Percentiles rank a stretch among this genome's conserved stretches.
phyloP scores from a whole-genome alignment of 2,113 vertebrate genomes.

The Calonectris borealis region DNA sequence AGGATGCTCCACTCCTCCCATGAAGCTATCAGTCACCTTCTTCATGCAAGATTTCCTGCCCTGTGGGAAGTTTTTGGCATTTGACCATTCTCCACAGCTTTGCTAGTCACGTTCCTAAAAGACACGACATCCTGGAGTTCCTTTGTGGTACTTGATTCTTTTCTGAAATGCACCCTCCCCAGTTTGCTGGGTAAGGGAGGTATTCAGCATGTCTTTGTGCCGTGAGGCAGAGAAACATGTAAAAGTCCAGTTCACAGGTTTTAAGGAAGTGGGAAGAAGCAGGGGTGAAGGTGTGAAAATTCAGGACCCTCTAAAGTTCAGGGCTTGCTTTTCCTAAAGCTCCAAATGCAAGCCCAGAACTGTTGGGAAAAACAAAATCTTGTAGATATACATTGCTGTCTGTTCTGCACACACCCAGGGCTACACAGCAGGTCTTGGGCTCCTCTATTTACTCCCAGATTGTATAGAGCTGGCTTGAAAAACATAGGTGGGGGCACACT shows the following conservation, averaged over 20 bases:
- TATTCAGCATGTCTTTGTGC: neutral
- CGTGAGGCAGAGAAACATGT: rapidly evolving
- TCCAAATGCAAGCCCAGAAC: neutral
- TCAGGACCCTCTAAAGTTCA: neutral
- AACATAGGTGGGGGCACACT: rapidly evolving
- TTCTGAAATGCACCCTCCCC: neutral
- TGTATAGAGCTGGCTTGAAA: neutral
- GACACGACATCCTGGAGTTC: neutral
- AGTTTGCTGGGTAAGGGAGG: neutral
- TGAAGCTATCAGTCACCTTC: neutral
- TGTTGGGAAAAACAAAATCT: neutral
- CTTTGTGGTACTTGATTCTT: neutral
- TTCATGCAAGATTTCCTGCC: neutral
- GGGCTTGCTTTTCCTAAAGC: neutral
- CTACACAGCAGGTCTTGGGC: neutral
- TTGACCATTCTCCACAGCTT: neutral
- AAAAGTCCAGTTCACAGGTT: neutral
- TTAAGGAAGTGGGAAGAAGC: neutral
- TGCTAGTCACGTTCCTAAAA: neutral
- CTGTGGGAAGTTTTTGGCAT: neutral
- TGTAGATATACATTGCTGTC: neutral
- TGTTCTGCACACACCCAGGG: neutral
- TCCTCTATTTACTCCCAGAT: neutral
- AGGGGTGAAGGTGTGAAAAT: neutral
- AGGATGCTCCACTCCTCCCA: neutral